A percentile compares a stretch with the other conserved stretches of the same genome.
Conservation (phyloP, 64 coral and sea anemone genomes). For the Porites lutea region DNA sequence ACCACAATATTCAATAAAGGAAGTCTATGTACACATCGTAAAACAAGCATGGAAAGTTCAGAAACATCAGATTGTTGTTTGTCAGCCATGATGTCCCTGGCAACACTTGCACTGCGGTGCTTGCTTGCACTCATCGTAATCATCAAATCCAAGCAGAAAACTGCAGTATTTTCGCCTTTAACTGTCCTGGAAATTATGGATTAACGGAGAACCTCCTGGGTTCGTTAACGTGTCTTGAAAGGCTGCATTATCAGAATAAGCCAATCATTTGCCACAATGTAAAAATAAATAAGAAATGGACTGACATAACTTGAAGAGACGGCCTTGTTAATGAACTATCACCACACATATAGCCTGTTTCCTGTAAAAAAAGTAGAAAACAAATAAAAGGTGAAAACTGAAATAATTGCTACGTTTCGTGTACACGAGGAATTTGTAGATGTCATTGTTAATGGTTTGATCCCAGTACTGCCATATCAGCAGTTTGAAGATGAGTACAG, state of each 20-base stretch:
- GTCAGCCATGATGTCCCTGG: too few relatives aligned
- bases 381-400: background rate
- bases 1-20: background rate
- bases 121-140: background rate
- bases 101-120: too few relatives aligned
- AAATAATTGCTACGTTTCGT: background rate
- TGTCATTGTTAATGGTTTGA: too few relatives aligned
- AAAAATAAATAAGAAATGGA: background rate
- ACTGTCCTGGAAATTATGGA: background rate
- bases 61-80: too few relatives aligned
- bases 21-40: too few relatives aligned
- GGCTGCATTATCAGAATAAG: background rate
- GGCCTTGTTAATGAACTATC: background rate
- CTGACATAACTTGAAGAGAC: background rate
- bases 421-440: too few relatives aligned
- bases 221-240: background rate
- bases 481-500: too few relatives aligned
- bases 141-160: background rate
- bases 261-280: background rate
- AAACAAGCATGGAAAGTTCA: too few relatives aligned
- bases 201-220: background rate
- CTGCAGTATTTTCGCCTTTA: background rate
- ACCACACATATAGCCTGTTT: constrained; percentile 37
- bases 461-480: too few relatives aligned
- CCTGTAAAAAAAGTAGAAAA: background rate